Conservation (phyloP, 2,888 invertebrate species). For the Lochmaea capreae region DNA sequence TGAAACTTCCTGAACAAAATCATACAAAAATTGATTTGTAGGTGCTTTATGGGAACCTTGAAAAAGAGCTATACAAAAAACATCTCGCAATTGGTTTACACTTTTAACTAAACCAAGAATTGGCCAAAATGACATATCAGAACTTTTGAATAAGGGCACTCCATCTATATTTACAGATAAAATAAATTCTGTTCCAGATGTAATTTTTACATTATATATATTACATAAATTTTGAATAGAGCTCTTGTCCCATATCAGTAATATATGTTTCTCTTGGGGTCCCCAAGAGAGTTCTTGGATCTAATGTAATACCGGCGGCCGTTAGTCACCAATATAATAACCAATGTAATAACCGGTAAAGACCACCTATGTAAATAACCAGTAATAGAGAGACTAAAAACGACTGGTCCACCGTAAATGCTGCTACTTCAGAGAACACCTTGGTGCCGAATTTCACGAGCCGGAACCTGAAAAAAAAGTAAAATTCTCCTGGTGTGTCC, state of each 20-base stretch:
- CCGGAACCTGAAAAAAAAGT: too few species aligned
- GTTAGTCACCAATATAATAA: too few species aligned
- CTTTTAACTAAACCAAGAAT: slow-evolving; percentile 22
- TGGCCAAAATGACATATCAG: slow-evolving; percentile 28
- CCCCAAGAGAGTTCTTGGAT: slow-evolving; percentile 22
- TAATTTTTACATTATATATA: not conserved
- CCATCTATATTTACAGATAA: slow-evolving; percentile 33
- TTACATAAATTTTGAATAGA: not conserved
- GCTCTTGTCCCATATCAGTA: not conserved
- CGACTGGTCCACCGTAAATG: too few species aligned
- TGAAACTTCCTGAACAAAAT: slow-evolving; percentile 31
- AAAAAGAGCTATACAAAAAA: slow-evolving; percentile 28
- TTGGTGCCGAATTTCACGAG: too few species aligned
- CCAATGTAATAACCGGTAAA: too few species aligned
- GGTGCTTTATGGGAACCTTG: slow-evolving; percentile 25
- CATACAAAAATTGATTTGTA: slow-evolving; percentile 31
- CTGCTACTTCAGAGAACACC: too few species aligned
- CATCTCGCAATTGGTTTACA: slow-evolving; percentile 15
- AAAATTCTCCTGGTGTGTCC: too few species aligned
- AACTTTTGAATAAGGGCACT: slow-evolving; percentile 27
- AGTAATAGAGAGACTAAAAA: too few species aligned
- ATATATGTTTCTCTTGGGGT: slow-evolving; percentile 8
- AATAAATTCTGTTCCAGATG: not conserved
- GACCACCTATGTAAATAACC: too few species aligned
- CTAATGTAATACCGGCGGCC: too few species aligned